phyloP scores from a whole-genome alignment of 2,888 invertebrate genomes.

The Girardia tigrina region DNA sequence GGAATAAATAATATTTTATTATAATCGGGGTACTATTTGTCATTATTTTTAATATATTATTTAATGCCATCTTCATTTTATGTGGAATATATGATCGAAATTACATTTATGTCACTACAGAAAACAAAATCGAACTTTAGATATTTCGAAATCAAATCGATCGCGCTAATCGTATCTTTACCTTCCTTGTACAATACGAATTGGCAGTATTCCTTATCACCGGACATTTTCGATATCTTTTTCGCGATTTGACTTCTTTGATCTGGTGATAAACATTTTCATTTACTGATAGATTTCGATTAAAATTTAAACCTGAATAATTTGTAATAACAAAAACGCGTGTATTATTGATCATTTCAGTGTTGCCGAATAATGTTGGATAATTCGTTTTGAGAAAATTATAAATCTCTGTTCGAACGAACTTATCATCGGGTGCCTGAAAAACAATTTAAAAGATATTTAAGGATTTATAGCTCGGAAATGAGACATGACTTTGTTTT shows the following conservation, averaged over 20 bases:
- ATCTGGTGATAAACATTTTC: not conserved
- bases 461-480: too few species aligned
- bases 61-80: too few species aligned
- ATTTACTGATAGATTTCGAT: too few species aligned
- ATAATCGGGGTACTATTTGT: too few species aligned
- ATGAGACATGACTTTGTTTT: too few species aligned
- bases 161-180: slow-evolving; percentile 25
- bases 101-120: too few species aligned
- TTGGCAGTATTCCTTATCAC: slow-evolving; percentile 29
- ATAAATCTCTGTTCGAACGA: not conserved
- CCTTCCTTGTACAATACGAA: slow-evolving; percentile 35
- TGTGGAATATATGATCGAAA: too few species aligned
- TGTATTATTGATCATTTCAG: not conserved
- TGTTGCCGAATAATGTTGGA: not conserved
- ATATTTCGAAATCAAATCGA: not conserved
- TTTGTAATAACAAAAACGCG: not conserved
- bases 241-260: slow-evolving; percentile 19
- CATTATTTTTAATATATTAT: too few species aligned
- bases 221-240: not conserved
- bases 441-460: too few species aligned
- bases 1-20: too few species aligned
- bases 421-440: not conserved
- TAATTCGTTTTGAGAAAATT: not conserved
- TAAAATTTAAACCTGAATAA: too few species aligned
- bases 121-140: not conserved